Conservation (phyloP, 2,113 vertebrate species). For the Cinclus mexicanus region DNA sequence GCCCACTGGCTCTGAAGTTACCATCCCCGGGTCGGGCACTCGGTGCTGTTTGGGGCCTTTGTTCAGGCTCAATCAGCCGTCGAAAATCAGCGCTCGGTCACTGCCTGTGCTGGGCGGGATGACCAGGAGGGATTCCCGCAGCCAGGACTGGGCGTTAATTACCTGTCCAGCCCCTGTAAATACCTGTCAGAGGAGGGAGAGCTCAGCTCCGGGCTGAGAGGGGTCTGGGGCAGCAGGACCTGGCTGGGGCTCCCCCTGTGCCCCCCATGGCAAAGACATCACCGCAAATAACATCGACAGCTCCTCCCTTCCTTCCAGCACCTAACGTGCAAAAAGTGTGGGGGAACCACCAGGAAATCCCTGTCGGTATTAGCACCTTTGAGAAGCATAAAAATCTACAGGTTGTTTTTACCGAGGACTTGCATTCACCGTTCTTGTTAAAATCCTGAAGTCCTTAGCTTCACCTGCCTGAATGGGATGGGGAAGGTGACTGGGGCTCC, state of each 20-base stretch:
- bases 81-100: conserved; percentile 85
- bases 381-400: background rate
- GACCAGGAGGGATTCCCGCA: conserved; percentile 85
- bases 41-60: conserved; percentile 87
- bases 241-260: fast-evolving
- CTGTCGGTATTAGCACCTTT: fast-evolving
- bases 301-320: fast-evolving
- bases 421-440: fast-evolving
- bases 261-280: background rate
- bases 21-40: conserved; percentile 77
- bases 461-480: background rate
- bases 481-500: background rate
- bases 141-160: conserved; percentile 71
- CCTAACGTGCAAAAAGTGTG: background rate
- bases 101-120: conserved; percentile 84
- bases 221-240: too few relatives aligned
- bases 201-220: background rate
- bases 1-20: conserved; percentile 83
- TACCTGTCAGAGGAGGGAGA: conserved; percentile 40
- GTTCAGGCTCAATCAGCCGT: conserved; percentile 89
- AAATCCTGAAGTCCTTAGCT: background rate
- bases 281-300: background rate
- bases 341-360: background rate
- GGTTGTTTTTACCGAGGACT: background rate
- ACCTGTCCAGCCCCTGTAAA: conserved; percentile 73